These are phyloP conservation scores for Cebidichthys violaceus DNA, from an alignment of 2,113 vertebrate species.

Conservation along the genomic window DNA sequence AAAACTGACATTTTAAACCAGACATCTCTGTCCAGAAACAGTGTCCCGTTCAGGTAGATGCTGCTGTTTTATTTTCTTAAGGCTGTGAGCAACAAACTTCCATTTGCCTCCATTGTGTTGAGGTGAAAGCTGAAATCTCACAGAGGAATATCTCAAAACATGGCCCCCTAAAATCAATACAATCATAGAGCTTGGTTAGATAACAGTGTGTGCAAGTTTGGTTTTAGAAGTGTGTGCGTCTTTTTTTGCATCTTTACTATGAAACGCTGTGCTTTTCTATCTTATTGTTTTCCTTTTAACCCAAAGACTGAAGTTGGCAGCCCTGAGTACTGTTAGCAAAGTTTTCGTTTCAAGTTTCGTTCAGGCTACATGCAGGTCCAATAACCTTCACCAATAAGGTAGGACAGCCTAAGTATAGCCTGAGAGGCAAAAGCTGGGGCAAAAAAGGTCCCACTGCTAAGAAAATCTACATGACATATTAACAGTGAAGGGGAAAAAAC, in stretches of 20 bases:
- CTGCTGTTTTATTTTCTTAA: not conserved
- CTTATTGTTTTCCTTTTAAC: not conserved
- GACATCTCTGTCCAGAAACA: not conserved
- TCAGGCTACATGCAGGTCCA: not conserved
- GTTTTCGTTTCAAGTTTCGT: too few relatives aligned
- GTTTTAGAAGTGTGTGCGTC: not conserved
- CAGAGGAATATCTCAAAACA: not conserved
- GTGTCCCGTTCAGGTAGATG: not conserved
- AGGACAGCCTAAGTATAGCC: not conserved
- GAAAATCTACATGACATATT: not conserved
- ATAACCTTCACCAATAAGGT: not conserved
- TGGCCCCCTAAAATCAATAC: not conserved
- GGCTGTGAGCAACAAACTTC: not conserved
- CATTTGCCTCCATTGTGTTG: not conserved
- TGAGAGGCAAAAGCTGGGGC: not conserved
- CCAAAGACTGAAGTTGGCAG: too few relatives aligned
- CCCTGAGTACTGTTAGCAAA: not conserved
- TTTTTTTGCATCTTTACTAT: not conserved
- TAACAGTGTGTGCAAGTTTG: not conserved
- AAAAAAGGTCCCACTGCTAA: not conserved
- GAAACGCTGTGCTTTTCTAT: not conserved
- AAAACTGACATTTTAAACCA: not conserved
- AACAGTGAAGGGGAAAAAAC: not conserved
- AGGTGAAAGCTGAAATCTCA: not conserved
- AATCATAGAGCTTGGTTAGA: not conserved